Percentiles rank a stretch among this genome's conserved stretches.
phyloP scores from a whole-genome alignment of 2,888 invertebrate species.

The Diogma glabrata region DNA sequence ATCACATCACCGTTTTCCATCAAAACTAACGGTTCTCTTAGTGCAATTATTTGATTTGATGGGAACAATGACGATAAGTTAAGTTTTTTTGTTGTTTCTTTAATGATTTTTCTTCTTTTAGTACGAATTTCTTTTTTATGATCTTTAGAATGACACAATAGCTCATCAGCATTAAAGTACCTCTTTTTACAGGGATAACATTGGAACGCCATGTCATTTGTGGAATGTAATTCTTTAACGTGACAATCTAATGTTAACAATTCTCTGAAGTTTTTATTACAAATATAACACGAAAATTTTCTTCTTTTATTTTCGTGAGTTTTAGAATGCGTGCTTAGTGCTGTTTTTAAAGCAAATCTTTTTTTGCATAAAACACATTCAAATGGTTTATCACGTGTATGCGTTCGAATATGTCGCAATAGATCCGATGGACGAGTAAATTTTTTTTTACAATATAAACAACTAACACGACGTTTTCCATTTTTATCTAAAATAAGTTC shows the following conservation, averaged over 20 bases:
- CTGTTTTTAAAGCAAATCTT: constrained; percentile 13
- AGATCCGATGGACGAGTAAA: constrained; percentile 8
- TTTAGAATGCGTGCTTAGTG: constrained; percentile 11
- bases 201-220: neutral
- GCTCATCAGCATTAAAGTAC: neutral
- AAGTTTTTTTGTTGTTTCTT: neutral
- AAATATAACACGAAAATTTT: neutral
- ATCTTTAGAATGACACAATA: neutral
- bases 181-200: neutral
- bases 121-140: neutral
- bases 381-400: constrained; percentile 23
- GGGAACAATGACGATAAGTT: too few species aligned
- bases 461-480: neutral
- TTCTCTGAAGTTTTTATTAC: neutral
- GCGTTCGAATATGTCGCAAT: neutral
- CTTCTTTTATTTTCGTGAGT: constrained; percentile 12
- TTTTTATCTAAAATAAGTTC: neutral
- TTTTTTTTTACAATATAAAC: neutral
- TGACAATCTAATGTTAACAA: neutral
- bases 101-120: neutral
- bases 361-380: constrained; percentile 21
- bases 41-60: too few species aligned
- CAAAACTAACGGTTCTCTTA: neutral
- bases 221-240: neutral
- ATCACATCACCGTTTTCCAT: constrained; percentile 18